These are phyloP conservation scores for Osmerus mordax DNA, from an alignment of 2,113 vertebrate species.

Conservation along the genomic window DNA sequence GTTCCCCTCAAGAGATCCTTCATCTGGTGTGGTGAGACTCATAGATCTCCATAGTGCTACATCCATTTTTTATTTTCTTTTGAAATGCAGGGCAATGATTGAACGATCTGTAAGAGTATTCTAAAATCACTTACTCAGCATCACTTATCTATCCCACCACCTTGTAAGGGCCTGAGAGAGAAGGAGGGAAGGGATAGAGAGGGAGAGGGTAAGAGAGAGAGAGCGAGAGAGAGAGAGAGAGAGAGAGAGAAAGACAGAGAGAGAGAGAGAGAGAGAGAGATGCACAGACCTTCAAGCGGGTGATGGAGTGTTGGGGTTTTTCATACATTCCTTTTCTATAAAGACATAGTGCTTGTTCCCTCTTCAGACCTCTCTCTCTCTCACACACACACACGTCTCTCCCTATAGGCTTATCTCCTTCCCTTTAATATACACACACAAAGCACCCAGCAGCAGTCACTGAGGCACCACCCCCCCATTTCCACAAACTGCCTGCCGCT, in stretches of 20 bases:
- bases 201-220: constrained; percentile 4
- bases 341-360: too few species aligned
- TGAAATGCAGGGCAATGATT: constrained; percentile 34
- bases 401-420: constrained; percentile 53
- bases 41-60: constrained; percentile 44
- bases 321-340: constrained; percentile 21
- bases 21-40: constrained; percentile 31
- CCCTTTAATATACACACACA: constrained; percentile 60
- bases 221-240: constrained; percentile 20
- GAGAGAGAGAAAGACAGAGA: background rate
- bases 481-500: constrained; percentile 33
- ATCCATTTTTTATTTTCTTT: constrained; percentile 29
- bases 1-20: constrained; percentile 3
- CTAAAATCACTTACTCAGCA: constrained; percentile 60
- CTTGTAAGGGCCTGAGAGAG: constrained; percentile 54
- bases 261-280: background rate
- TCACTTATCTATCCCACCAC: constrained; percentile 54
- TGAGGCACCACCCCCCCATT: constrained; percentile 46
- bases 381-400: constrained; percentile 41
- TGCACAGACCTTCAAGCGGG: too few species aligned
- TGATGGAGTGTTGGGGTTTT: constrained; percentile 44
- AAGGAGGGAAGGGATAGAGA: background rate
- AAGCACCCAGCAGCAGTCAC: constrained; percentile 44
- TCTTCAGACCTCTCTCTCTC: background rate
- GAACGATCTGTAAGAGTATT: constrained; percentile 53